A percentile compares a stretch with the other conserved stretches of the same genome.
These are phyloP conservation scores for Selene dorsalis DNA, from an alignment of 2,797 vertebrate species.

Conservation along the genomic window DNA sequence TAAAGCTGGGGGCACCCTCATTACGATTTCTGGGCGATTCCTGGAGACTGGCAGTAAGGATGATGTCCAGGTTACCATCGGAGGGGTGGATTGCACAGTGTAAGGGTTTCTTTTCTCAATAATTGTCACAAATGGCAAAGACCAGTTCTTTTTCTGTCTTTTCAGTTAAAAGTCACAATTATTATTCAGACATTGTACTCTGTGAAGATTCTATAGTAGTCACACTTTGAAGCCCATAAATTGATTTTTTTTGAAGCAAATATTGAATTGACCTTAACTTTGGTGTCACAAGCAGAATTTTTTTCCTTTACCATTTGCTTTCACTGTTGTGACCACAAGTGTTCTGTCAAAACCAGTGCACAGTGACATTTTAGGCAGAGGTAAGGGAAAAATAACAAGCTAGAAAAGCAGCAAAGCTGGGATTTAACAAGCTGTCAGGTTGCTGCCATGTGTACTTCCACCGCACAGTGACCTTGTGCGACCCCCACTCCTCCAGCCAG, in stretches of 20 bases:
- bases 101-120: slow-evolving; percentile 80
- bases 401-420: slow-evolving; percentile 52
- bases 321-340: slow-evolving; percentile 44
- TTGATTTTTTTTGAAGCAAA: slow-evolving; percentile 46
- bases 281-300: slow-evolving; percentile 45
- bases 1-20: slow-evolving; percentile 90
- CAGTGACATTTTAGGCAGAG: slow-evolving; percentile 64
- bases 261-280: slow-evolving; percentile 64
- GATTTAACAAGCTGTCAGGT: slow-evolving; percentile 74
- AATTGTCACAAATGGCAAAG: slow-evolving; percentile 58
- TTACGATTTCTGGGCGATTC: slow-evolving; percentile 88
- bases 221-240: slow-evolving; percentile 62
- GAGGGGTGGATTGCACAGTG: slow-evolving; percentile 89
- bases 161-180: slow-evolving; percentile 59
- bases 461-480: slow-evolving; percentile 51
- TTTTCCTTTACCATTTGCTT: slow-evolving; percentile 30
- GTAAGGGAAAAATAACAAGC: slow-evolving; percentile 70
- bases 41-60: slow-evolving; percentile 90
- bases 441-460: slow-evolving; percentile 66
- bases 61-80: slow-evolving; percentile 88
- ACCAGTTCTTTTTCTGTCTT: slow-evolving; percentile 50
- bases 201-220: slow-evolving; percentile 58
- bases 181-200: slow-evolving; percentile 65
- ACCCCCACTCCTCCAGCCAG: slow-evolving; percentile 39
- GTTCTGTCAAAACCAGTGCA: slow-evolving; percentile 54